Evolutionary conservation across 2,797 vertebrate species (phyloP), one percentile per base, ranked within the genome.

Genomic region (Cynopterus sphinx): DNA sequence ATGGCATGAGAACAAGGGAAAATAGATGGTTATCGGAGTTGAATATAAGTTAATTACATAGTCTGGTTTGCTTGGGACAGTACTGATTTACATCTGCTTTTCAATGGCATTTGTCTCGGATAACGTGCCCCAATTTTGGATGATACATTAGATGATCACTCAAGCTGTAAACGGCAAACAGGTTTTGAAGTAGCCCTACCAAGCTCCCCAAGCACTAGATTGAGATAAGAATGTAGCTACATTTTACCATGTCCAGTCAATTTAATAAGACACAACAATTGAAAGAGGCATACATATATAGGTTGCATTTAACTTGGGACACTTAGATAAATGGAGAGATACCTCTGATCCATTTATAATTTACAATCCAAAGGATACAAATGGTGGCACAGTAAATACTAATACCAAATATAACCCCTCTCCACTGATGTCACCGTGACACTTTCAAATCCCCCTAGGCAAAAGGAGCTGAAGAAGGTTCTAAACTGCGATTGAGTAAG

Each of bases 11-110:
- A 89, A 75, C n/a, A 94, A 75, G 39, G 24, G 49, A 88, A 93
- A 67, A 91, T 39, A 92, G 63, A 87, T 39, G 11, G 26, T 78
- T 96, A 31, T 87, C 46, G 68, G 41, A 68, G n/a, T 19, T 49
- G 43, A 13, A 79, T 6, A 6, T 21, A 82, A 55, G 61, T 51
- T 85, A 82, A 93, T 75, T 51, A 59, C 31, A 81, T 28, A 65
- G 67, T 49, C 41, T 85, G 13, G 24, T 63, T 90, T 94, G 63
- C 57, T 33, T 22, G 74, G 28, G 43, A 75, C 2, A 39, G 28
- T 87, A 28, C 49, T 92, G 57, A 87, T 78, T 90, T 90, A 90
- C 63, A 87, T 87, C 9, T 49, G 31, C 36, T 94, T 77, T 87
- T 86, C 31, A 26, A 9, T 36, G 83, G 24, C 51, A 43, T 89